Base-by-base conservation (phyloP, 2,888 invertebrate species). In the Oscheius sp. region DNA sequence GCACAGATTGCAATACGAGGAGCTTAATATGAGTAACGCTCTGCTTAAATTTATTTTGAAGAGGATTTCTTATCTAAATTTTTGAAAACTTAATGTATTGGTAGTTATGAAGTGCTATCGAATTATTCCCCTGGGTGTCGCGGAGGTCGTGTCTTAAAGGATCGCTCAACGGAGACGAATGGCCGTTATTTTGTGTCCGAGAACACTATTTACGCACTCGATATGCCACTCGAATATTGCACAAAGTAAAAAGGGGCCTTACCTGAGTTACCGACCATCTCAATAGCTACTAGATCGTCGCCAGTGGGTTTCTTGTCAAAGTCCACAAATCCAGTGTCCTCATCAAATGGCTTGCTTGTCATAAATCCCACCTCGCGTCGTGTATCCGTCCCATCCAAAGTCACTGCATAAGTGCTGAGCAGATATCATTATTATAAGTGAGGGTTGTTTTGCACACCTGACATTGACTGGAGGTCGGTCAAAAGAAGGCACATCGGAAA, bases 391-490 rank as follows among this genome's bases (percentile, higher is more conserved):
- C 80, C 85, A 70, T 86, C 83, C n/a, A 82, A 70, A 13, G 80
- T 80, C 35, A 72, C 72, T 0, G 85, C 82, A n/a, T 73, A 59
- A 37, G 79, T 70, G 9, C 79, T 79, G 42, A 66, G 77, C 7
- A 42, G 42, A 42, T 3, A 42, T 42, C 42, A 42, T 42, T 10
- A 47, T 47, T 10, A 47, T 47, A 48, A 32, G 9, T 42, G 2
- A 10, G 33, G 21, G 29, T 60, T 42, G 7, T 9, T 9, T 21
- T 47, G 10, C 29, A 21, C 32, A 88, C 88, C 83, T 85, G 66
- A 87, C 78, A 76, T 88, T 88, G 60, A 88, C 83, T 9, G 87
- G 82, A 10, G 88, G 88, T 55, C 87, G 79, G 73, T 88, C 88
- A 75, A 88, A 88, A 55, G 82, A 76, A 13, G 86, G 85, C 33